Evolutionary conservation across 23 tunicate species (phyloP), one percentile per base, ranked within the genome.

Genomic region (Phallusia fumigata): DNA sequence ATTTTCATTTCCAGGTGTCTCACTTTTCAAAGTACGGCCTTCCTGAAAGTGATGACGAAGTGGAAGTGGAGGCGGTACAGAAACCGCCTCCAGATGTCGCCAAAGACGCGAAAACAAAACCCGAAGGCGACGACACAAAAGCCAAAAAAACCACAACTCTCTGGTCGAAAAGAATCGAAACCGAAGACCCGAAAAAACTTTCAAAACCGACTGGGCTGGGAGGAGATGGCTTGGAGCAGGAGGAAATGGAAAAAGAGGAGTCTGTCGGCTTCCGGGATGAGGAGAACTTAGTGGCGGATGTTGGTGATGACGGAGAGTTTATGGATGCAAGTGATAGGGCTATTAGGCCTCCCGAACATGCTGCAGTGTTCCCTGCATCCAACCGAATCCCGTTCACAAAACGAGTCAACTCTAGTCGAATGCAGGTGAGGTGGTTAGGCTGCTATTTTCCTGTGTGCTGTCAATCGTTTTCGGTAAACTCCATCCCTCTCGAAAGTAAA

Each of bases 21-120:
- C 99, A 96, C 76, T 96, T 96, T 78, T 96, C 99, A 76, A 96
- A 96, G 65, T 96, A 96, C 74, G 99, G 96, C n/a, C 90, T 96
- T 34, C 86, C 90, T 2, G 96, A 91, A 49, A 81, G 90, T 64
- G 99, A 96, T 73, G 99, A 87, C 21, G 99, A 95, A 72, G 84
- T n/a, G 15, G 99, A 90, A 15, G 81, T 19, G 12, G 79, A 80
- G 0, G 85, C 74, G 1, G 76, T 81, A 1, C 50, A 80, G 15
- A 76, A 80, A 30, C 82, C 82, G 32, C 75, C n/a, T 0, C 65
- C 52, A 22, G 81, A 31, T 32, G 33, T 28, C 21, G 33, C 65
- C 3, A 36, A 45, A 19, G 53, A 32, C 0, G 3, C 24, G 15
- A 35, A 53, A 35, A 11, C 22, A 5, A 35, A 19, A 22, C 31